Base-by-base conservation (phyloP, 2,113 vertebrate genomes). In the Otolemur garnettii region DNA sequence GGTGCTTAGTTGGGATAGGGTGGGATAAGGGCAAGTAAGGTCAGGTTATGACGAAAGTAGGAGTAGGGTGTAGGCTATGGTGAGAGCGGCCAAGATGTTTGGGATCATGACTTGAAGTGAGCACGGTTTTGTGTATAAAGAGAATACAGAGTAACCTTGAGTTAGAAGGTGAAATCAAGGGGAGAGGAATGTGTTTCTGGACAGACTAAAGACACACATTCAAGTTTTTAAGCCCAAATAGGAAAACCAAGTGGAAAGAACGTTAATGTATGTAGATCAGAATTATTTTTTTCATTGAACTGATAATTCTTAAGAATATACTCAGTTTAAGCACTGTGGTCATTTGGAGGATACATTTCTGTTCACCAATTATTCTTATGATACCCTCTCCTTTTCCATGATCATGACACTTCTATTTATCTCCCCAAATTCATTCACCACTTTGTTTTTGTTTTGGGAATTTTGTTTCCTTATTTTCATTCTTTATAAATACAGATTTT, bases 171-270 rank as follows among this genome's bases (percentile, higher is more conserved):
- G 14, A 35, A 82, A 50, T 55, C 64, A 55, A 89, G 17, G 21
- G 14, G 26, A 75, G 59, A 83, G 60, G 60, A 22, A n/a, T 28
- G 8, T 69, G 8, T 64, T 77, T 75, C 10, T 57, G 22, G 28
- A 10, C 50, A 60, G 69, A 78, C 21, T 78, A 28, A 42, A 59
- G 45, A 59, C n/a, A 42, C n/a, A 42, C 72, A 57, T 75, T 74
- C 7, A 95, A 79, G 7, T 1, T 80, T 59, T 95, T 85, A 74
- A 87, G 2, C 45, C 14, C 35, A 53, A 87, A 45, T 77, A 78
- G 42, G 15, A 91, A 71, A 28, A 74, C 15, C 50, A 53, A 95
- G 8, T 75, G 12, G 84, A 91, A 87, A 94, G 17, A 92, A n/a
- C 62, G 3, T 5, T 57, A 53, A 1, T 17, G 0, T 62, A 38